Conservation (phyloP, 2,888 invertebrate species). For the Drosophila stalkeri region DNA sequence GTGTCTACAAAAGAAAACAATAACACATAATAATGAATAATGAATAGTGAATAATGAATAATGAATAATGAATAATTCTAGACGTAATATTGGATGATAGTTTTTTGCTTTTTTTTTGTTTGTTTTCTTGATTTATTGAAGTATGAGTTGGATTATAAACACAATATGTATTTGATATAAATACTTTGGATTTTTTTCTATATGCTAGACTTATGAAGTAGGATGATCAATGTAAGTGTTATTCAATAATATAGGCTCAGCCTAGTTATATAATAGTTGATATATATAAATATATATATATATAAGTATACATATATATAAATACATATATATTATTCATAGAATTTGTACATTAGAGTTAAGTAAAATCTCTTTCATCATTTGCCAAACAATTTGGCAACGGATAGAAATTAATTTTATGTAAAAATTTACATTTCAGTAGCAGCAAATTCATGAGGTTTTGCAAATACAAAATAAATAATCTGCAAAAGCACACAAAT, state of each 20-base stretch:
- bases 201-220: conserved; percentile 56
- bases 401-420: conserved; percentile 50
- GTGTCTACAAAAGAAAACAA: conserved; percentile 48
- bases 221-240: conserved; percentile 54
- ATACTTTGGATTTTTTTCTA: conserved; percentile 75
- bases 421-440: conserved; percentile 40
- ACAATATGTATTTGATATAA: conserved; percentile 66
- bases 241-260: conserved; percentile 75
- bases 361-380: conserved; percentile 58
- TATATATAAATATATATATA: conserved; percentile 44
- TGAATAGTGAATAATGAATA: conserved; percentile 24
- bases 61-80: conserved; percentile 15
- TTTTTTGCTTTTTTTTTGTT: conserved; percentile 7
- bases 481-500: conserved; percentile 60
- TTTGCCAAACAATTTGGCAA: conserved; percentile 64
- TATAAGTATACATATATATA: conserved; percentile 7
- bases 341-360: conserved; percentile 72
- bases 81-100: conserved; percentile 13
- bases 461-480: conserved; percentile 30
- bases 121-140: conserved; percentile 46
- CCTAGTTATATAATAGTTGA: conserved; percentile 62
- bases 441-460: conserved; percentile 43
- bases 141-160: conserved; percentile 49
- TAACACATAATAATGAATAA: conserved; percentile 28
- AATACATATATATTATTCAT: conserved; percentile 44